Conservation (phyloP, 2,888 invertebrate species). For the Tholera decimalis region DNA sequence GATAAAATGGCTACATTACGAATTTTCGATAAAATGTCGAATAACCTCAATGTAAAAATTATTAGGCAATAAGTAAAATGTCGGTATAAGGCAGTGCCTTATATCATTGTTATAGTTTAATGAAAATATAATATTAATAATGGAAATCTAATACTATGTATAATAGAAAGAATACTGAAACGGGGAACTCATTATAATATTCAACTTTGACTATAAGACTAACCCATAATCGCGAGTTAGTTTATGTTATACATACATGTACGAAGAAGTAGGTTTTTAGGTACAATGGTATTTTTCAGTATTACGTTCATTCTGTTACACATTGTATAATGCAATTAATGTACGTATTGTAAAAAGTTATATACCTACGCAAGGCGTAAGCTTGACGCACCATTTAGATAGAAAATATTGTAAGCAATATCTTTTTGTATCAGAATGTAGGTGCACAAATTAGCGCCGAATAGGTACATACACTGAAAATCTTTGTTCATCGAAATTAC, state of each 20-base stretch:
- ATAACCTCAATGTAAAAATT: constrained; percentile 41
- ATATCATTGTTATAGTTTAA: constrained; percentile 70
- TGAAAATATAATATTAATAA: constrained; percentile 46
- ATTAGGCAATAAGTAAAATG: constrained; percentile 38
- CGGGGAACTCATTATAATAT: too few species aligned
- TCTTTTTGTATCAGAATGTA: constrained; percentile 39
- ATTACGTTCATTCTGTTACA: too few species aligned
- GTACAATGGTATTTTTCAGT: too few species aligned
- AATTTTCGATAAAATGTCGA: constrained; percentile 36
- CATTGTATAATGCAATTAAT: constrained; percentile 50
- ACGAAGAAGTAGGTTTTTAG: too few species aligned
- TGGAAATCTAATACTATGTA: constrained; percentile 40
- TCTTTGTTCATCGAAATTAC: not conserved
- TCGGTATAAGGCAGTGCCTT: constrained; percentile 83
- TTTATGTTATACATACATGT: too few species aligned
- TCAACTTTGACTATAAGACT: too few species aligned
- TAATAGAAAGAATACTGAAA: too few species aligned
- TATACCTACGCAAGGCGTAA: constrained; percentile 47
- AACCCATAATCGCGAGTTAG: too few species aligned
- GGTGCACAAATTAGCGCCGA: constrained; percentile 35
- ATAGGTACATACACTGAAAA: constrained; percentile 15
- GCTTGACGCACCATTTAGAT: constrained; percentile 46
- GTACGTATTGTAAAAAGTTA: constrained; percentile 50
- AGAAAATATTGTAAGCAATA: constrained; percentile 46
- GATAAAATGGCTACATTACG: not conserved